A percentile compares a stretch with the other conserved stretches of the same genome.
Evolutionary conservation across 2,888 invertebrate species (phyloP).

Genomic region (Timema podura): DNA sequence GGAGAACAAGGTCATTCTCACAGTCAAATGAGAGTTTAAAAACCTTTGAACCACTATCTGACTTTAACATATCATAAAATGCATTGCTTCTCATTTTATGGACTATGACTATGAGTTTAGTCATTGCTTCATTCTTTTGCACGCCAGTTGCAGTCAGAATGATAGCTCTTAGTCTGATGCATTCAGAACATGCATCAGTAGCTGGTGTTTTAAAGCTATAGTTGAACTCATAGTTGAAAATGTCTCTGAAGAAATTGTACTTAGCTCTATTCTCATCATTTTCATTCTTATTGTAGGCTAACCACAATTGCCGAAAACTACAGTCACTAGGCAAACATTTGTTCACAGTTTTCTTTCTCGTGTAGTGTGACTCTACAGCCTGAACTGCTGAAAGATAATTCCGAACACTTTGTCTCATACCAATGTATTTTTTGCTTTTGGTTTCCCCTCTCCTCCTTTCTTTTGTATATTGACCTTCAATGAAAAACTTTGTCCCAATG

Average conservation of each 20-base stretch:
- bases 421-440: not conserved
- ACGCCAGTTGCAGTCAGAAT: not conserved
- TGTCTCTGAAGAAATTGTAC: constrained; percentile 9
- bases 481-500: not conserved
- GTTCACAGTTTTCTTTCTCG: not conserved
- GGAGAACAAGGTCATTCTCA: not conserved
- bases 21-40: constrained; percentile 8
- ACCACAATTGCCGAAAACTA: constrained; percentile 5
- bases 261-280: not conserved
- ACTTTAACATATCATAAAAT: not conserved
- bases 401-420: not conserved
- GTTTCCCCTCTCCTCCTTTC: not conserved
- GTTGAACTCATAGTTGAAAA: not conserved
- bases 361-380: not conserved
- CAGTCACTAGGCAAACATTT: not conserved
- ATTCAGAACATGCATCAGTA: not conserved
- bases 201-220: constrained; percentile 3
- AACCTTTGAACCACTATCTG: not conserved
- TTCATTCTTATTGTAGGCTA: not conserved
- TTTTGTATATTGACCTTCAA: not conserved
- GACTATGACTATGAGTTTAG: constrained; percentile 1
- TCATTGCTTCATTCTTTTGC: not conserved
- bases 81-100: constrained; percentile 1
- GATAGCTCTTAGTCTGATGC: not conserved
- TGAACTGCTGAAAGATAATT: not conserved